phyloP scores from a whole-genome alignment of 2,888 invertebrate species.

The Ditylenchus weischeri region DNA sequence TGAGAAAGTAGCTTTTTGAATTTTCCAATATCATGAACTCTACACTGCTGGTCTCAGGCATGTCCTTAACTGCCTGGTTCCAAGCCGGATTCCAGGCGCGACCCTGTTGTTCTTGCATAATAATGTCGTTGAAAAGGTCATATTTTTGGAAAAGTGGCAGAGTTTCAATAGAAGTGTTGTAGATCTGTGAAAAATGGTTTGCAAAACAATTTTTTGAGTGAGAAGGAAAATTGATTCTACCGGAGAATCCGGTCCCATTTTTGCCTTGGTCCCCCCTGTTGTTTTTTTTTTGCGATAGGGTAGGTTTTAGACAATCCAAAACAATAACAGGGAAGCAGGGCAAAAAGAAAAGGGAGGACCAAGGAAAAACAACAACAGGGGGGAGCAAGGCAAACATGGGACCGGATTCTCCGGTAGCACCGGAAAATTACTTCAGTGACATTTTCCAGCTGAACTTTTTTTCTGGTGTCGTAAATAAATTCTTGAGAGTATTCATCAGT shows the following conservation, averaged over 20 bases:
- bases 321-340: too few relatives aligned
- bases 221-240: too few relatives aligned
- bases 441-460: constrained; percentile 14
- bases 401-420: too few relatives aligned
- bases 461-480: constrained; percentile 8
- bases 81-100: constrained; percentile 1
- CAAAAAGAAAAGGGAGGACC: too few relatives aligned
- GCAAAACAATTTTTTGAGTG: neutral
- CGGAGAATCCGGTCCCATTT: too few relatives aligned
- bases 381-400: too few relatives aligned
- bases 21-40: constrained; percentile 18
- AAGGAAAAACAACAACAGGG: too few relatives aligned
- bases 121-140: constrained; percentile 9
- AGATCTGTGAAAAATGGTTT: constrained; percentile 7
- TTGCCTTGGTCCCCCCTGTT: too few relatives aligned
- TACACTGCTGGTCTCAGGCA: neutral
- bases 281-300: too few relatives aligned
- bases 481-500: constrained; percentile 11
- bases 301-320: too few relatives aligned
- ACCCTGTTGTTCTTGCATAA: constrained; percentile 5
- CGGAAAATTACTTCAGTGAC: constrained; percentile 7
- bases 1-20: constrained; percentile 16
- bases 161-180: constrained; percentile 8
- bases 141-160: constrained; percentile 12
- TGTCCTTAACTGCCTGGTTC: neutral